Percentiles rank a stretch among this genome's conserved stretches.
phyloP scores from a whole-genome alignment of 2,797 vertebrate species.

The Xiphorhynchus erythropygius region DNA sequence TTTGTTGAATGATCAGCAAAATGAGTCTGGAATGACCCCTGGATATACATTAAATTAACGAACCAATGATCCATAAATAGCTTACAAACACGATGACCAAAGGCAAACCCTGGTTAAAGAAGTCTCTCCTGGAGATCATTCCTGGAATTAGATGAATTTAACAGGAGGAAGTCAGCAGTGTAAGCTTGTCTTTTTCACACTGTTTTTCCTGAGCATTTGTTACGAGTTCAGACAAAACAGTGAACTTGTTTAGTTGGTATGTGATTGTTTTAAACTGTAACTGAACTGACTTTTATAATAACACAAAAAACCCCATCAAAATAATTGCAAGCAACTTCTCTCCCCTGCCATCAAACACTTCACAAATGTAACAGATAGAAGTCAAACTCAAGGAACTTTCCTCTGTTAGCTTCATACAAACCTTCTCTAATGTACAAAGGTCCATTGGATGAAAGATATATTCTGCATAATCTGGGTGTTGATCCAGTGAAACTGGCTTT shows the following conservation, averaged over 20 bases:
- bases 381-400: neutral
- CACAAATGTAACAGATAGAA: neutral
- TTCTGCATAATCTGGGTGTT: slow-evolving; percentile 97
- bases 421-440: slow-evolving; percentile 97
- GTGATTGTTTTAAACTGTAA: neutral
- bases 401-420: slow-evolving; percentile 68
- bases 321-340: neutral
- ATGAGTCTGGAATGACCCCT: neutral
- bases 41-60: neutral
- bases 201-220: neutral
- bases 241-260: neutral
- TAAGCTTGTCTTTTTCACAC: neutral
- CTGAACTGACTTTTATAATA: neutral
- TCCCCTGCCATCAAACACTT: neutral
- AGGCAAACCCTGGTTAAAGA: neutral
- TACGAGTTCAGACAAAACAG: neutral
- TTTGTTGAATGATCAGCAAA: neutral
- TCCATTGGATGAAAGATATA: slow-evolving; percentile 99
- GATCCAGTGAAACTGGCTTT: slow-evolving; percentile 96
- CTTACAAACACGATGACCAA: neutral
- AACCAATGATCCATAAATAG: neutral
- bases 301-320: neutral
- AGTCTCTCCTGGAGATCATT: neutral
- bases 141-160: neutral
- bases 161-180: neutral